Evolutionary conservation across 2,797 vertebrate genomes (phyloP).

Genomic region (Channallabes apus): DNA sequence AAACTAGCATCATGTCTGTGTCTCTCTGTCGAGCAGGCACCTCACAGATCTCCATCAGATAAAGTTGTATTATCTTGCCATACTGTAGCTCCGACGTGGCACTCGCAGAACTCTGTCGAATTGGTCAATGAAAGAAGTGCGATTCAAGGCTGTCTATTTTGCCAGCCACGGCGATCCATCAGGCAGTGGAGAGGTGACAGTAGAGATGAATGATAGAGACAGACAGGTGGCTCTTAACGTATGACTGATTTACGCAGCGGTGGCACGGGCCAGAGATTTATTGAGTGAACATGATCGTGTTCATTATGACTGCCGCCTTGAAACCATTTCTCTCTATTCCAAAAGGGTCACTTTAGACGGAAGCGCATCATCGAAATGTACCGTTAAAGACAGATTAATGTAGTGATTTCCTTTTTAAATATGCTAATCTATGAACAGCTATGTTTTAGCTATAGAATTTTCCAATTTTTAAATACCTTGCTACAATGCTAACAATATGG

Average conservation of each 20-base stretch:
- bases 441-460: background rate
- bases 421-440: background rate
- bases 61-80: background rate
- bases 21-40: background rate
- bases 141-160: conserved; percentile 99
- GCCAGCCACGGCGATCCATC: conserved; percentile 99
- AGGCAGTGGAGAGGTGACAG: conserved; percentile 97
- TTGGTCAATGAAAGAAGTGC: conserved; percentile 99
- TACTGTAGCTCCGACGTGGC: conserved; percentile 54
- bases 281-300: conserved; percentile 87
- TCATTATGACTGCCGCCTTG: conserved; percentile 98
- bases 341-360: conserved; percentile 70
- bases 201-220: conserved; percentile 99
- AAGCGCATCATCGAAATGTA: background rate
- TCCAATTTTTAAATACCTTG: background rate
- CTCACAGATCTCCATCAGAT: background rate
- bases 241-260: conserved; percentile 98
- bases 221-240: conserved; percentile 99
- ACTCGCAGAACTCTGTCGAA: conserved; percentile 80
- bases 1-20: too few species aligned
- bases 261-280: conserved; percentile 90
- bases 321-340: conserved; percentile 94
- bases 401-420: background rate
- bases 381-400: background rate
- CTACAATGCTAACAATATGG: background rate